phyloP scores from a whole-genome alignment of 1,140 invertebrate genomes.

The Diuraphis noxia region DNA sequence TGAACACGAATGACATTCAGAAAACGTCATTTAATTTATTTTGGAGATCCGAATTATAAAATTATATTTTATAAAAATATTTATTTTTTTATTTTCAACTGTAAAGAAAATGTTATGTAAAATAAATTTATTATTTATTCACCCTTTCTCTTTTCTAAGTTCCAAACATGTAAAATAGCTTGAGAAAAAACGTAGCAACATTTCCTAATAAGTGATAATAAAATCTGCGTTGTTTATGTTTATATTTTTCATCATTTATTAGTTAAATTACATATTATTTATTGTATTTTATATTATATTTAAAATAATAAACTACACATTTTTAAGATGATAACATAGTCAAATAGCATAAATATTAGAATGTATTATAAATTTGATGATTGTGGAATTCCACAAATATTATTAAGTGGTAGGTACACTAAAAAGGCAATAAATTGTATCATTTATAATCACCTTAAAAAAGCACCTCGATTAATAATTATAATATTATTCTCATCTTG shows the following conservation, averaged over 20 bases:
- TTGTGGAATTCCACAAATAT: no score
- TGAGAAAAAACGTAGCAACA: neutral
- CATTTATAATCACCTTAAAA: neutral
- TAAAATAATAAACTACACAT: neutral
- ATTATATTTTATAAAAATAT: neutral
- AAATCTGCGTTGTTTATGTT: no score
- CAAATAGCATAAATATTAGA: neutral
- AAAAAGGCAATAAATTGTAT: no score
- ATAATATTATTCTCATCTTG: neutral
- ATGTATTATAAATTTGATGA: neutral
- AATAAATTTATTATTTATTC: neutral
- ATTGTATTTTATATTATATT: no score
- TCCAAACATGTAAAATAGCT: neutral
- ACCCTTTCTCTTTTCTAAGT: neutral
- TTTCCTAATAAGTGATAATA: no score
- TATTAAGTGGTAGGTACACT: neutral
- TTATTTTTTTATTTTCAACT: neutral
- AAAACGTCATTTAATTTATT: no score
- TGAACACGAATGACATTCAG: no score
- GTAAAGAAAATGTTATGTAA: neutral
- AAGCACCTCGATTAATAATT: neutral
- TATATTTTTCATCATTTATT: neutral
- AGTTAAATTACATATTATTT: no score
- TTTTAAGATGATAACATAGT: neutral
- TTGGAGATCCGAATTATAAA: neutral